Evolutionary conservation across 2,113 vertebrate genomes (phyloP), one percentile per base, ranked within the genome.

Genomic region (Camarhynchus parvulus): DNA sequence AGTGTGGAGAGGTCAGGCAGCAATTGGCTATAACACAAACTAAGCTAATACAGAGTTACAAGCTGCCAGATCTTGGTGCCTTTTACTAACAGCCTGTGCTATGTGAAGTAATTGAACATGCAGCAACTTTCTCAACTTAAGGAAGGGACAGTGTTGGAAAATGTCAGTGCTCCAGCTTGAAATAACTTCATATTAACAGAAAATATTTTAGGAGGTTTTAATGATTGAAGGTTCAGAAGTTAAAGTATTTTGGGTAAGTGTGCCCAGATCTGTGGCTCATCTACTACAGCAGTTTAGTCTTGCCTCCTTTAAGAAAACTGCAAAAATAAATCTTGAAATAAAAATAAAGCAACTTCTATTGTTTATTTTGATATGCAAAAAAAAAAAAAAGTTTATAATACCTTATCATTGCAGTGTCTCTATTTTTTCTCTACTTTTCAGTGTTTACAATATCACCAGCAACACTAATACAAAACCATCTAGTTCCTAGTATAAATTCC

Each of bases 11-110:
- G 97, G 97, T 97, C 97, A 97, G 96, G 47, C 33, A 50, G 94
- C 97, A 97, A 96, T 97, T 96, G 96, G 95, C 97, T 96, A 9
- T 83, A 94, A 95, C 78, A 95, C 93, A 96, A 96, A 94, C 97
- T 52, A 11, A 87, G 19, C 78, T 97, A 97, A 98, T 96, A 87
- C 85, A 66, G 91, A 94, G 93, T 84, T 96, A 95, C 95, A 95
- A 92, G 95, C 97, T 98, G 96, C 96, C 97, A 97, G 93, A 46
- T 95, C 84, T 7, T 27, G 89, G 82, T 83, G 90, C 70, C 19
- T 24, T 94, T 94, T 42, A 20, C 94, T 84, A 93, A 82, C 67
- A 95, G 94, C 83, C 95, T 67, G 39, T 80, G 24, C 74, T 72
- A 16, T n/a, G 67, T 85, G 95, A 97, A 85, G 76, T 75, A 90